These are phyloP conservation scores for Pseudolaguvia tuberculata DNA, from an alignment of 2,113 vertebrate genomes.

Conservation along the genomic window DNA sequence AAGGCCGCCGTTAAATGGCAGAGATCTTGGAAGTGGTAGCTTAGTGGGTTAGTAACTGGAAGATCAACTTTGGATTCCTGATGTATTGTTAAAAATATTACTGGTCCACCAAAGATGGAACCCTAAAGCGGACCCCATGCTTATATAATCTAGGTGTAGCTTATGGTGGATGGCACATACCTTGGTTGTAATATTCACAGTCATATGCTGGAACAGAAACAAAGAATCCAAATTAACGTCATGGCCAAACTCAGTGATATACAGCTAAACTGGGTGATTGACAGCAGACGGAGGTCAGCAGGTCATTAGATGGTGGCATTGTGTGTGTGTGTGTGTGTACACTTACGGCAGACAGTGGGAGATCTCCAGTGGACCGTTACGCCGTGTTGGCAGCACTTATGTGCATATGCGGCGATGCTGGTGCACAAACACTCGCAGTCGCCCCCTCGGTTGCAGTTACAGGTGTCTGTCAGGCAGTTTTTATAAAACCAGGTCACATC, in stretches of 20 bases:
- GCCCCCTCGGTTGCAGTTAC: conserved; percentile 93
- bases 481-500: conserved; percentile 97
- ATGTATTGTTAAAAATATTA: no score
- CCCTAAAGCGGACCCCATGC: no score
- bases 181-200: conserved; percentile 97
- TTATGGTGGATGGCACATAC: conserved; percentile 58
- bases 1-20: no score
- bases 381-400: conserved; percentile 94
- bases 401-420: conserved; percentile 88
- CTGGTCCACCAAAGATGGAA: no score
- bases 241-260: background rate
- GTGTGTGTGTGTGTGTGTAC: background rate
- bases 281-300: background rate
- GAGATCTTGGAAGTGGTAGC: no score
- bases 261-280: background rate
- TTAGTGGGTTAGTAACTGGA: no score
- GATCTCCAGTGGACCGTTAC: conserved; percentile 83
- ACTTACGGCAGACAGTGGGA: conserved; percentile 79
- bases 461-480: conserved; percentile 94
- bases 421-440: conserved; percentile 97
- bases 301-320: background rate
- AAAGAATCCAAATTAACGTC: background rate
- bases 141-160: no score
- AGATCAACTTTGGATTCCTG: no score
- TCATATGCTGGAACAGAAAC: conserved; percentile 80